Evolutionary conservation across 2,888 invertebrate species (phyloP), one percentile per base, ranked within the genome.

Genomic region (Tholera decimalis): DNA sequence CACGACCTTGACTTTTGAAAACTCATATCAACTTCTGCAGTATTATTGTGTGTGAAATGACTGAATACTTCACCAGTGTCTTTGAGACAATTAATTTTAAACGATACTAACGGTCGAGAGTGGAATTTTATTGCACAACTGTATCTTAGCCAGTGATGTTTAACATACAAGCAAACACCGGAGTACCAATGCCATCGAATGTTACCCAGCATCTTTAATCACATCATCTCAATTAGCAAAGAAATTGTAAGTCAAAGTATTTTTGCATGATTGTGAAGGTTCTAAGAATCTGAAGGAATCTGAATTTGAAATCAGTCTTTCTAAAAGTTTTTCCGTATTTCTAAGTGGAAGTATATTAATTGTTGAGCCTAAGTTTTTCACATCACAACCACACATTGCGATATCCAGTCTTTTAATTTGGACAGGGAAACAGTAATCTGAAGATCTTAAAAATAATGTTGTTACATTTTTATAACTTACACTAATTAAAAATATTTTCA

Each of bases 41-140:
- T 15, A 4, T 33, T 33, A 1, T 33, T 18, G 28, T n/a, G 28
- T 47, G 18, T 11, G 47, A 47, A 47, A 47, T 47, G 28, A 18
- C 28, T 47, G 47, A 28, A 26, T 44, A 28, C 13, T 28, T 18
- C 28, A 47, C 9, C 18, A 28, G 9, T 47, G 47, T 28, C 28
- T 47, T 47, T 47, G 47, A 47, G 18, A 47, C 28, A 47, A 47
- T 47, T 43, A 13, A 58, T 28, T 39, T 20, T 20, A 35, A 58
- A 41, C 22, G n/a, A 35, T 37, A 20, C 28, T 37, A 18, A 37
- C n/a, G 18, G 26, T 63, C 13, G 11, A 26, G 8, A 28, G 5
- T 37, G 50, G 18, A 22, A 43, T 55, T 18, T 22, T 9, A 53
- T 26, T 9, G 11, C 4, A 35, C 18, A 53, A 54, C 18, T 22